Percentiles rank a stretch among this genome's conserved stretches.
Evolutionary conservation across 2,888 invertebrate species (phyloP).

Genomic region (Heliconius ismenius): DNA sequence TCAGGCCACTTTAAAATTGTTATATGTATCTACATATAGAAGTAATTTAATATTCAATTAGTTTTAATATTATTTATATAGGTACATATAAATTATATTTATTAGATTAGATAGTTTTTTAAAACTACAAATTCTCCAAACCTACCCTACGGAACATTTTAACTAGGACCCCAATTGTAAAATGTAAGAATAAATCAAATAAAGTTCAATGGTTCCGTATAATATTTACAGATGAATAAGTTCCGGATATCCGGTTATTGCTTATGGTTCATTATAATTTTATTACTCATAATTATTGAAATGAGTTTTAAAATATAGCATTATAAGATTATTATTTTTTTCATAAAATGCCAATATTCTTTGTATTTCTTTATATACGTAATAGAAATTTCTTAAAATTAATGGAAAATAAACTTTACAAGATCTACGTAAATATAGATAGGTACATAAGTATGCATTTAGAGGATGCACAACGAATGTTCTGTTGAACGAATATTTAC

Average conservation of each 20-base stretch:
- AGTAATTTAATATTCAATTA: no score
- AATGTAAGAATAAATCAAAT: slow-evolving; percentile 5
- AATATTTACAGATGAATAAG: slow-evolving; percentile 6
- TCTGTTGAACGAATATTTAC: slow-evolving; percentile 2
- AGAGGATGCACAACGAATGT: not conserved
- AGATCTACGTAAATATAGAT: not conserved
- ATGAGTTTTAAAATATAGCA: not conserved
- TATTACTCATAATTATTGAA: not conserved
- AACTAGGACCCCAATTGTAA: slow-evolving; percentile 5
- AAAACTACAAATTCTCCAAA: no score
- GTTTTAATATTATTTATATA: no score
- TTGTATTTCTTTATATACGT: no score
- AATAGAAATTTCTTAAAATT: not conserved
- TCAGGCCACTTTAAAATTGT: no score
- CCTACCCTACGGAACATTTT: not conserved
- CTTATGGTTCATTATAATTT: slow-evolving; percentile 4
- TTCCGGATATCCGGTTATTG: slow-evolving; percentile 13
- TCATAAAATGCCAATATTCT: not conserved
- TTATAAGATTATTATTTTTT: not conserved
- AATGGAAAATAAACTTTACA: not conserved
- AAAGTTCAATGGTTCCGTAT: slow-evolving; percentile 9
- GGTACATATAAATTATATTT: no score
- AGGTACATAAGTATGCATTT: not conserved
- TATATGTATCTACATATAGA: no score
- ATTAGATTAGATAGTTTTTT: no score